A percentile compares a stretch with the other conserved stretches of the same genome.
phyloP scores from a whole-genome alignment of 2,113 vertebrate genomes.

The Jaculus jaculus region DNA sequence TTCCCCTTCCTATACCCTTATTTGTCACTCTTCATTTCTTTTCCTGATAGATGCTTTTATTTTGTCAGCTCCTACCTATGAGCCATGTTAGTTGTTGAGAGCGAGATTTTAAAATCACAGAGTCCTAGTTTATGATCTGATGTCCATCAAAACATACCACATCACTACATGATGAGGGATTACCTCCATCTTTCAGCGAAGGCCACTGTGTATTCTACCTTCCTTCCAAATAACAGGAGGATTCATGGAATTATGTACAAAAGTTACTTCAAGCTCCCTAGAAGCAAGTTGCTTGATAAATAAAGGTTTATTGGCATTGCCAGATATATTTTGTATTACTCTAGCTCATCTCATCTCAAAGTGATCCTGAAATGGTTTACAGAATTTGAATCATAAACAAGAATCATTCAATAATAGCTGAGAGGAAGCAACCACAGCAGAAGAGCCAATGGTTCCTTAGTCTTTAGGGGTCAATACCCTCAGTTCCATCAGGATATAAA shows the following conservation, averaged over 20 bases:
- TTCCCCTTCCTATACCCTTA: neutral
- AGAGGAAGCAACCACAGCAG: conserved; percentile 33
- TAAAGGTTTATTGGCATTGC: conserved; percentile 70
- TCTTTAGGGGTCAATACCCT: neutral
- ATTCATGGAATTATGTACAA: conserved; percentile 61
- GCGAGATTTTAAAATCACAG: neutral
- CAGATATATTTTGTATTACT: conserved; percentile 55
- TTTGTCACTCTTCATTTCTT: neutral
- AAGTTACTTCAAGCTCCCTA: conserved; percentile 35
- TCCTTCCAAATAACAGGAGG: neutral
- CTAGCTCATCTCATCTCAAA: conserved; percentile 46
- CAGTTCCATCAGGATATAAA: neutral
- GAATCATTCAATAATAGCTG: conserved; percentile 30
- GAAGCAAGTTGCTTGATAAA: conserved; percentile 65
- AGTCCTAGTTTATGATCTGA: neutral
- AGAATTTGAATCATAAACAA: conserved; percentile 69
- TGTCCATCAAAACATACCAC: neutral
- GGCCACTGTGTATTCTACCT: neutral
- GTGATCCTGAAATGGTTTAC: conserved; percentile 57
- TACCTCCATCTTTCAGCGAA: neutral
- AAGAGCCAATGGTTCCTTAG: conserved; percentile 17
- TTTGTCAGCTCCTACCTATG: neutral
- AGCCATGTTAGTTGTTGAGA: neutral
- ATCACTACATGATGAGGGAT: neutral
- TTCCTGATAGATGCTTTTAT: neutral